Evolutionary conservation across 2,797 vertebrate genomes (phyloP), one percentile per base, ranked within the genome.

Genomic region (Calcarius lapponicus): DNA sequence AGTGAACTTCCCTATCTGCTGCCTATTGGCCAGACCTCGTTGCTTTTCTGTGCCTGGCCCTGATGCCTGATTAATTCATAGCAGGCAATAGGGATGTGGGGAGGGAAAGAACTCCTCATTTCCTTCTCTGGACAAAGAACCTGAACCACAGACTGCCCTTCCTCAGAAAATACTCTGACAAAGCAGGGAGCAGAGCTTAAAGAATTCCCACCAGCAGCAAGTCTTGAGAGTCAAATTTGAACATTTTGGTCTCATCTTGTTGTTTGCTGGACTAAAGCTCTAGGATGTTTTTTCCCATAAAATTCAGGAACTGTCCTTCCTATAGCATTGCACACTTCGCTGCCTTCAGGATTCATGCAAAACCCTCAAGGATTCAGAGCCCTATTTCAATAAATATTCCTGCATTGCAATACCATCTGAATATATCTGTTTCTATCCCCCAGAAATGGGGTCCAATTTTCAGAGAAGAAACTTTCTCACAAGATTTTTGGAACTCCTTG

Each of bases 401-500:
- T 9, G 3, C 45, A 60, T 92, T 91, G 42, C 38, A 67, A 21
- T 80, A 31, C 45, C 45, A 51, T 87, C 50, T 48, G 26, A 90
- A 85, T 43, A 18, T 82, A 34, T 86, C 69, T 65, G 48, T 85
- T 74, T 95, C 53, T 24, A 60, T 5, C 11, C 51, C 18, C 42
- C 67, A 92, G 45, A 92, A 91, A 82, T 1, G 10, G 38, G 14
- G 32, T 61, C 34, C 3, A 4, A 58, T 58, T 86, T 86, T 73
- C 50, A 34, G 53, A 80, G 67, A 86, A 90, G 50, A 87, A 82
- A 70, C n/a, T 95, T 93, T 95, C 90, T 95, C 69, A 76, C 42
- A 92, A 71, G 42, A 71, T 31, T 88, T 95, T 94, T 91, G 67
- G 80, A 94, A 78, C 80, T 64, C 90, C 48, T 73, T 94, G 80